Evolutionary conservation across 2,888 invertebrate genomes (phyloP).

Genomic region (Oscheius myriophilus): DNA sequence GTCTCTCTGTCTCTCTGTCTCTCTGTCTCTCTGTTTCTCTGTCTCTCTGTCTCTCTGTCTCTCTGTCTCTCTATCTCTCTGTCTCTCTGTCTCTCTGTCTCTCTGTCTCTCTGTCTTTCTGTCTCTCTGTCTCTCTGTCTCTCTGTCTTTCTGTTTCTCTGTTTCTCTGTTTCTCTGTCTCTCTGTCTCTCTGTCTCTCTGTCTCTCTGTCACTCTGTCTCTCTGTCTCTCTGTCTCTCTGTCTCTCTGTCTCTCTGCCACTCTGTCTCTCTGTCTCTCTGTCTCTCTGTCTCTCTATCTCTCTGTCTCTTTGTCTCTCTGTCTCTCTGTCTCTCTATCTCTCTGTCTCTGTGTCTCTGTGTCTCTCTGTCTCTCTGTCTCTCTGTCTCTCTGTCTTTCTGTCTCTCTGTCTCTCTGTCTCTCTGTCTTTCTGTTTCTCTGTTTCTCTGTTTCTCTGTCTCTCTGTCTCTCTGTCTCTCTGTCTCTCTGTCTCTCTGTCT

Average conservation of each 20-base stretch:
- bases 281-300: too few relatives aligned
- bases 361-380: background rate
- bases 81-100: background rate
- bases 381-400: background rate
- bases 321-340: constrained; percentile 72
- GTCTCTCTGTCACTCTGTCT: background rate
- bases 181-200: constrained; percentile 72
- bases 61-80: too few relatives aligned
- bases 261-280: constrained; percentile 72
- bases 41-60: background rate
- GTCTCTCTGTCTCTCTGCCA: background rate
- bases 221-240: background rate
- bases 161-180: background rate
- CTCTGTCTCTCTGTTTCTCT: too few relatives aligned
- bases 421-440: constrained; percentile 78
- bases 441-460: too few relatives aligned
- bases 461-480: background rate
- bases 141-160: too few relatives aligned
- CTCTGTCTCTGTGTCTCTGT: too few relatives aligned
- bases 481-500: background rate
- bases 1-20: constrained; percentile 72
- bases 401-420: background rate
- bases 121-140: background rate
- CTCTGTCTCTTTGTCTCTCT: background rate
- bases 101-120: constrained; percentile 75